These are phyloP conservation scores for Anoplius nigerrimus DNA, from an alignment of 2,888 invertebrate species.

Conservation along the genomic window DNA sequence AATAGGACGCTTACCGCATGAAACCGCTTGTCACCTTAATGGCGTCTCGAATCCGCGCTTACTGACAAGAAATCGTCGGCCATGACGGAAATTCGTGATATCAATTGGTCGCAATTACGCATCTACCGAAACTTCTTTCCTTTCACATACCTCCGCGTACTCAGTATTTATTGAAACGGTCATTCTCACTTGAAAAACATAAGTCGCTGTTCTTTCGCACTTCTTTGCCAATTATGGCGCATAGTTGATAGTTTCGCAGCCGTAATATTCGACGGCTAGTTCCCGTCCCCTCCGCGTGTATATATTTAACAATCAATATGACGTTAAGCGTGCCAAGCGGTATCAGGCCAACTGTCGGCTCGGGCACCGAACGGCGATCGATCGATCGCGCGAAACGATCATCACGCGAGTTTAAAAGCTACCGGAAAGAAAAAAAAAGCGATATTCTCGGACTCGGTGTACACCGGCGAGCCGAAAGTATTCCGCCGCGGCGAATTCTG, in stretches of 20 bases:
- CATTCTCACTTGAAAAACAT: too few species aligned
- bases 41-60: slow-evolving; percentile 23
- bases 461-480: slow-evolving; percentile 42
- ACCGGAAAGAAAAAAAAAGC: slow-evolving; percentile 1
- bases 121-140: background rate
- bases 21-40: slow-evolving; percentile 62
- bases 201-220: too few species aligned
- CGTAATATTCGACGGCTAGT: too few species aligned
- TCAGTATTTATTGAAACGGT: too few species aligned
- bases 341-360: slow-evolving; percentile 49
- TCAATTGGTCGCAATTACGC: background rate
- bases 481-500: slow-evolving; percentile 71
- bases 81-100: background rate
- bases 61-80: background rate
- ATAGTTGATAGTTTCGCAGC: too few species aligned
- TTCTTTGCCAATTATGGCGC: too few species aligned
- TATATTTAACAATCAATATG: slow-evolving; percentile 5
- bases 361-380: slow-evolving; percentile 46
- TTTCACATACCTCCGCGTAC: too few species aligned
- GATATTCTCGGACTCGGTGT: slow-evolving; percentile 18
- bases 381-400: slow-evolving; percentile 24
- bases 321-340: slow-evolving; percentile 65
- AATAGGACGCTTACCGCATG: slow-evolving; percentile 58
- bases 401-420: background rate
- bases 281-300: slow-evolving; percentile 7